A percentile compares a stretch with the other conserved stretches of the same genome.
phyloP scores from a whole-genome alignment of 1,140 invertebrate genomes.

The Calephelis nemesis region DNA sequence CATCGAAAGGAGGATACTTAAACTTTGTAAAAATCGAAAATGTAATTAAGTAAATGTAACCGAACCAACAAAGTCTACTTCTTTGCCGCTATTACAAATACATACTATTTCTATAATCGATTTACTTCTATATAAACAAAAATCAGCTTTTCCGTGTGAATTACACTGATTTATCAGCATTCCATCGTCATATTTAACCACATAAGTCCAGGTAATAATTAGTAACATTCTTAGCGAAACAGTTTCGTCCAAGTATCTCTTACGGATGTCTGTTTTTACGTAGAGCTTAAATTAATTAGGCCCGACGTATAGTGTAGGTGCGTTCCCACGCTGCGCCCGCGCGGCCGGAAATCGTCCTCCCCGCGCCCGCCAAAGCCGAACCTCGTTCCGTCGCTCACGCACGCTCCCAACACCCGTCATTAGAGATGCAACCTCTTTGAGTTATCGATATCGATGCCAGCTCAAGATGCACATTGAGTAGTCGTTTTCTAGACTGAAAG shows the following conservation, averaged over 20 bases:
- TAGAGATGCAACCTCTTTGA: no score
- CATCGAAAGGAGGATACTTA: no score
- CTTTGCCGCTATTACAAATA: no score
- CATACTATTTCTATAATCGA: no score
- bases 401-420: constrained; percentile 40
- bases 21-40: no score
- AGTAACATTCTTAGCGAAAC: constrained; percentile 27
- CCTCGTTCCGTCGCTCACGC: constrained; percentile 54
- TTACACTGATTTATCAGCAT: background rate
- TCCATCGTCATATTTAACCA: background rate
- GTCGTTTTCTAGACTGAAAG: no score
- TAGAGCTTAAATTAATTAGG: constrained; percentile 72
- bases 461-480: no score
- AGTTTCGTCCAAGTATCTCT: constrained; percentile 12
- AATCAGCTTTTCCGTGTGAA: no score
- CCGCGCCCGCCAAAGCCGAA: constrained; percentile 48
- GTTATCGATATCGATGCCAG: no score
- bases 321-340: constrained; percentile 70
- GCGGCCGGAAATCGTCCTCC: constrained; percentile 58
- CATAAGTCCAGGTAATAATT: constrained; percentile 4
- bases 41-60: no score
- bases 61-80: no score
- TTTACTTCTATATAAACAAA: no score
- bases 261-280: constrained; percentile 49
- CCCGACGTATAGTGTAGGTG: constrained; percentile 63